Percentiles rank a stretch among this genome's conserved stretches.
Conservation (phyloP, 1,140 invertebrate genomes). For the Macrostomum lignano region DNA sequence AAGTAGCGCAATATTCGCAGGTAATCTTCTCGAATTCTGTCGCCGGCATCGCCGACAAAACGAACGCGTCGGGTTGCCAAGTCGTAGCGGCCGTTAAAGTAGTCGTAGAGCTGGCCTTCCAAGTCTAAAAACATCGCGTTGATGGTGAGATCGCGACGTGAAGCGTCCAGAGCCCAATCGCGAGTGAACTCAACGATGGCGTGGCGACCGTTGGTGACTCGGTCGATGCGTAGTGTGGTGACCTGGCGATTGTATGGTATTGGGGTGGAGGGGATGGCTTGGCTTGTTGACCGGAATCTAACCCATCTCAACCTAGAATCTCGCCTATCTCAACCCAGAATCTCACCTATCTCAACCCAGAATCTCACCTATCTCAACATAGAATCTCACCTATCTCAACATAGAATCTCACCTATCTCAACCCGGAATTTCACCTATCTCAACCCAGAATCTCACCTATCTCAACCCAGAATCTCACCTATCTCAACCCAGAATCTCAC, state of each 20-base stretch:
- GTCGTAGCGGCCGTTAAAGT: conserved; percentile 78
- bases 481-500: no score
- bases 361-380: no score
- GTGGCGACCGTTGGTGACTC: conserved; percentile 65
- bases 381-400: no score
- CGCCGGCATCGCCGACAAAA: conserved; percentile 64
- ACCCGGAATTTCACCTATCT: no score
- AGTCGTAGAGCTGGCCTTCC: conserved; percentile 80
- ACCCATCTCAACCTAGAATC: no score
- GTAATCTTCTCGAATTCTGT: conserved; percentile 77
- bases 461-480: no score
- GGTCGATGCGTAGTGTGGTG: conserved; percentile 70
- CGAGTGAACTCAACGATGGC: conserved; percentile 74
- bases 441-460: no score
- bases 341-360: no score
- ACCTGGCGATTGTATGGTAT: conserved; percentile 29
- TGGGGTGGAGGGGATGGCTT: no score
- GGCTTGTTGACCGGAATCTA: no score
- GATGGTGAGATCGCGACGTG: conserved; percentile 73
- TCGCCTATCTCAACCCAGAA: conserved; percentile 1
- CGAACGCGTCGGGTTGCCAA: conserved; percentile 41
- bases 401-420: no score
- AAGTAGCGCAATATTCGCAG: conserved; percentile 75
- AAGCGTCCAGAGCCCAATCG: conserved; percentile 78
- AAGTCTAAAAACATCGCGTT: conserved; percentile 90